Base-by-base conservation (phyloP, 2,113 vertebrate species). In the Microtus pennsylvanicus region DNA sequence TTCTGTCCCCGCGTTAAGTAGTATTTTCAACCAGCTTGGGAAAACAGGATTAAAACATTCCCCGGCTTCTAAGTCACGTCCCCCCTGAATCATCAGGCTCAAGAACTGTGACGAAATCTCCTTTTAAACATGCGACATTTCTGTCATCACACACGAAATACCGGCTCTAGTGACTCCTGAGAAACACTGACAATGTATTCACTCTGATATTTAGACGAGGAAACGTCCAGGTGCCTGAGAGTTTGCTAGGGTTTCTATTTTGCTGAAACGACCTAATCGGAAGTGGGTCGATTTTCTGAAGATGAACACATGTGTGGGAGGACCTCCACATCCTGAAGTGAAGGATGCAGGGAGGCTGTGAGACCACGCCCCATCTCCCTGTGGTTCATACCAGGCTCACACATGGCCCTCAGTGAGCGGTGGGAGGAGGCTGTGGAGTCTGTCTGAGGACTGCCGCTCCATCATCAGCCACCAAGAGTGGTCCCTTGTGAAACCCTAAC, bases 381-480 rank as follows among this genome's bases (percentile, higher is more conserved):
- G 6, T 33, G 47, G 3, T 13, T 30, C 22, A 13, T 2, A 8
- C 3, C 0, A 1, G 8, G 7, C 13, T 3, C 28, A 58, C 6
- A 58, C 58, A 1, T 9, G n/a, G 50, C 52, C 42, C 22, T 9
- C 45, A 0, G 1, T 52, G 89, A 38, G 35, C 3, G 16, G 38
- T 5, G 22, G 0, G 22, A 28, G 22, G 28, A 1, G 1, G 26
- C 50, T 8, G 0, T 9, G 9, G 50, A 35, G 14, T 26, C 10
- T 90, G n/a, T n/a, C 3, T 21, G 50, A 47, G 55, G 63, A 26
- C 75, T 69, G 65, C 7, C 6, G 1, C 17, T 93, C 88, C 94
- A 30, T 81, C 14, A 7, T 12, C 52, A 33, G 1, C 16, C 47
- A 26, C 17, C 5, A 1, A 83, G 26, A 88, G n/a, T 38, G 28